Percentiles rank a stretch among this genome's conserved stretches.
These are phyloP conservation scores for Ceyx melanurus DNA, from an alignment of 2,113 vertebrate species.

Conservation along the genomic window DNA sequence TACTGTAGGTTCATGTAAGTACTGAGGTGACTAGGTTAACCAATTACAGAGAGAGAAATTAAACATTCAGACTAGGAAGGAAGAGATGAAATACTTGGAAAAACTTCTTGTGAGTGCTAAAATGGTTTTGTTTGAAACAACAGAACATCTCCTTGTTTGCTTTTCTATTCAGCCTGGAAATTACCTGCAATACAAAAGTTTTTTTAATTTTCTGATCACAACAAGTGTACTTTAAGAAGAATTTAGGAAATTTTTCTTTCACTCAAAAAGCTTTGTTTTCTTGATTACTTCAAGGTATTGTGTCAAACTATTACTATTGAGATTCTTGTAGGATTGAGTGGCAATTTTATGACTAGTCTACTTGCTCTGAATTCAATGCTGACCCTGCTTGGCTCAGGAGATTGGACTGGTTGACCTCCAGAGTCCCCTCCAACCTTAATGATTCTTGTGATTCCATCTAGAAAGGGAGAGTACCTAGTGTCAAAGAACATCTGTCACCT, in stretches of 20 bases:
- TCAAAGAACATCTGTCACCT: background rate
- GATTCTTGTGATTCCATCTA: background rate
- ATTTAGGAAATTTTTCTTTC: background rate
- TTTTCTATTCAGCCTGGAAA: background rate
- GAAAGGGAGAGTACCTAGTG: background rate
- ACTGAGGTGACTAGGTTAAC: background rate
- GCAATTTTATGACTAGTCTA: background rate
- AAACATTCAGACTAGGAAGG: background rate
- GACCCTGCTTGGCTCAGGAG: background rate
- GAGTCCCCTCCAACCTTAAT: background rate
- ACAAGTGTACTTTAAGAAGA: background rate
- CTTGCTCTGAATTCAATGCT: background rate
- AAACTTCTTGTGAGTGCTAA: background rate
- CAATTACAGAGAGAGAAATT: background rate
- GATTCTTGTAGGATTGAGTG: background rate
- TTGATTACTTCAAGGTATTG: background rate
- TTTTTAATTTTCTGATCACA: background rate
- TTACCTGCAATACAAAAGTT: background rate
- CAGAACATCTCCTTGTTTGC: background rate
- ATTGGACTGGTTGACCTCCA: background rate
- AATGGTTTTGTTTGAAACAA: background rate
- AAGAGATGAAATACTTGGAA: background rate
- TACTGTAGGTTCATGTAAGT: background rate
- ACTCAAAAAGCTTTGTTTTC: background rate
- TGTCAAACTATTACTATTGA: background rate